Evolutionary conservation across 2,113 vertebrate genomes (phyloP).

Genomic region (Percopsis transmontana): DNA sequence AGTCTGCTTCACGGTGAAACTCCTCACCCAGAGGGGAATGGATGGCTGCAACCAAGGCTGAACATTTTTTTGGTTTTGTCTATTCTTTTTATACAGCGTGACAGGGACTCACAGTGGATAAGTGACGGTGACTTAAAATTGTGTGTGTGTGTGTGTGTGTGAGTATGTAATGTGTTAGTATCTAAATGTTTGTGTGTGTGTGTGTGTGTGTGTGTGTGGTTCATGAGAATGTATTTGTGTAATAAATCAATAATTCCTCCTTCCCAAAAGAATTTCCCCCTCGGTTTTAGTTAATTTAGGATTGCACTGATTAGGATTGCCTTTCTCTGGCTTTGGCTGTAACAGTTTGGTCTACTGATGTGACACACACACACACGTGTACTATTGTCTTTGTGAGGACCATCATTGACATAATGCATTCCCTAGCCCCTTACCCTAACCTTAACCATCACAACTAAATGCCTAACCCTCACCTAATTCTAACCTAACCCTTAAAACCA

Average conservation of each 20-base stretch:
- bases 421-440: no score
- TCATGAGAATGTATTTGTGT: slow-evolving; percentile 35
- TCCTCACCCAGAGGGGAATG: slow-evolving; percentile 24
- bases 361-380: no score
- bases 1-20: slow-evolving; percentile 52
- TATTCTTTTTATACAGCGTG: slow-evolving; percentile 27
- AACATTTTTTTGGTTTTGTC: slow-evolving; percentile 9
- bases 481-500: no score
- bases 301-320: slow-evolving; percentile 59
- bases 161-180: not conserved
- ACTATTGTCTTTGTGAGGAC: no score
- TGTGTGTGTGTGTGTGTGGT: slow-evolving; percentile 23
- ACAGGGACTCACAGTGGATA: not conserved
- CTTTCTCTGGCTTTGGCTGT: slow-evolving; percentile 35
- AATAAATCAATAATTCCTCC: slow-evolving; percentile 18
- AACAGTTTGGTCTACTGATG: not conserved
- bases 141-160: not conserved
- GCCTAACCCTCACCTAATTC: no score
- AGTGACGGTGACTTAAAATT: slow-evolving; percentile 1
- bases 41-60: slow-evolving; percentile 19
- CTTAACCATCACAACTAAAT: no score
- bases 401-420: no score
- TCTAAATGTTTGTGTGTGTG: slow-evolving; percentile 12
- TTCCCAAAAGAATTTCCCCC: not conserved
- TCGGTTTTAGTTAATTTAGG: slow-evolving; percentile 11